Base-by-base conservation (phyloP, 2,113 vertebrate species). In the Equus przewalskii region DNA sequence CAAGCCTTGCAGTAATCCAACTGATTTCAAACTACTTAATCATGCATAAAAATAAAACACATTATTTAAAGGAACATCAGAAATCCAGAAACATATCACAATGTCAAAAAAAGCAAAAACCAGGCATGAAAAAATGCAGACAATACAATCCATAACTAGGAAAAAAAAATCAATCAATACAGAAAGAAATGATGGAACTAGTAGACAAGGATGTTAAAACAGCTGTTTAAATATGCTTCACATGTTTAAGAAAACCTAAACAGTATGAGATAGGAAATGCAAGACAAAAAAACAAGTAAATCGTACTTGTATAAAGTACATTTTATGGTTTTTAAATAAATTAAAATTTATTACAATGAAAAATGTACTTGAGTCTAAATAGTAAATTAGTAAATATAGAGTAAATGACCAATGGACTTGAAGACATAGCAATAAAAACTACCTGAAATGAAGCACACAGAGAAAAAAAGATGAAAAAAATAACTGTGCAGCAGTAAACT, bases 1-100 rank as follows among this genome's bases (percentile, higher is more conserved):
- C 30, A 96, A 54, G 26, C 1, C 13, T 89, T 79, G 12, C 49
- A 87, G 49, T 91, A n/a, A 54, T 44, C 8, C 21, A 64, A 30
- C 2, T 86, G 51, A 85, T 70, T 91, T 97, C 49, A 96, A 75
- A 75, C 94, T 86, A 95, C n/a, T 87, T 72, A 69, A 67, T 54
- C 82, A 33, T 69, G 7, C 14, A 46, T 75, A 70, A 62, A 83
- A 80, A 56, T 21, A 86, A 81, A 93, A 62, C n/a, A 88, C 41
- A 67, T 60, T 75, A 64, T 79, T 82, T 67, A 60, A 76, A 90
- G 9, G 5, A 46, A 36, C 85, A 85, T 0, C 62, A 83, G 19
- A 94, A 94, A 91, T 54, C 58, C 18, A 78, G 4, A 22, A 78
- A 67, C 3, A 80, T 79, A 58, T n/a, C 15, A 60, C 21, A 56